A percentile compares a stretch with the other conserved stretches of the same genome.
phyloP scores from a whole-genome alignment of 2,888 invertebrate genomes.

The Anthrax anthrax region DNA sequence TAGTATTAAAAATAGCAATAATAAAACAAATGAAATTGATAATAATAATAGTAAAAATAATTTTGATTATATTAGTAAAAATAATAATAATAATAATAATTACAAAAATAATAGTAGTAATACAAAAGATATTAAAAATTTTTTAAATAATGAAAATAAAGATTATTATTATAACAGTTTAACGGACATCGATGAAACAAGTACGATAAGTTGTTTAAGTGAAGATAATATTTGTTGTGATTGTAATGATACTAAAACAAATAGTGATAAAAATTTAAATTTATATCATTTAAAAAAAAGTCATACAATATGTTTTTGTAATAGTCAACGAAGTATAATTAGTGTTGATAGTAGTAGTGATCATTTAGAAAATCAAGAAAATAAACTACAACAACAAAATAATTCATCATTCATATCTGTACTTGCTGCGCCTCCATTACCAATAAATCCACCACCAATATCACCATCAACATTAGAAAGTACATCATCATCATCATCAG shows the following conservation, averaged over 20 bases:
- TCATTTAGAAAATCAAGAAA: not conserved
- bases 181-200: constrained; percentile 8
- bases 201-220: constrained; percentile 10
- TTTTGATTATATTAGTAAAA: not conserved
- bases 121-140: constrained; percentile 2
- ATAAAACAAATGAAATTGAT: not conserved
- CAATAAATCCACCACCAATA: constrained; percentile 2
- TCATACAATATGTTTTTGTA: not conserved
- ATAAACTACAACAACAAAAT: not conserved
- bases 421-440: constrained; percentile 1
- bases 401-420: not conserved
- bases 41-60: not conserved
- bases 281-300: not conserved
- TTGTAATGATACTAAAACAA: not conserved
- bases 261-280: not conserved
- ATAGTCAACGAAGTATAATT: not conserved
- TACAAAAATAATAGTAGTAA: constrained; percentile 4
- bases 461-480: not conserved
- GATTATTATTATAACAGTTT: constrained; percentile 9
- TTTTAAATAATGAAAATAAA: not conserved
- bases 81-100: not conserved
- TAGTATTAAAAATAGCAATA: not conserved
- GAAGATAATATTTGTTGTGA: constrained; percentile 7
- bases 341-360: not conserved
- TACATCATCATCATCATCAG: not conserved